Percentiles rank a stretch among this genome's conserved stretches.
phyloP scores from a whole-genome alignment of 30 jellyfish, hydroid and myxozoan genomes.

The Pseudorhiza aurosa region DNA sequence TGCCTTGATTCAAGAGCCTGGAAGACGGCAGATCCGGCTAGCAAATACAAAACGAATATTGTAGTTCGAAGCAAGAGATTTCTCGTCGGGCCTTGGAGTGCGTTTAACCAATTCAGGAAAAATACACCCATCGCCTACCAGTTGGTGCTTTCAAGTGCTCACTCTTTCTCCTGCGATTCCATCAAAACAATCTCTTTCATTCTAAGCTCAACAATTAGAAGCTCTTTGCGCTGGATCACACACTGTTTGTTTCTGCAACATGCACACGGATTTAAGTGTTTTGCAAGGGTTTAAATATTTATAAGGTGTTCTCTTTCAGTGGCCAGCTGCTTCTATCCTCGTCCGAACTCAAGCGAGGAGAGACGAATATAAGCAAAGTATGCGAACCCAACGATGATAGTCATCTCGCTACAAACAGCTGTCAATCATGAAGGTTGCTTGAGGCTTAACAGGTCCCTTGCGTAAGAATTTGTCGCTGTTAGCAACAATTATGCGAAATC shows the following conservation, averaged over 20 bases:
- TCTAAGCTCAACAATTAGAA: too few species aligned
- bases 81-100: constrained; percentile 89
- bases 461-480: neutral
- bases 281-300: constrained; percentile 51
- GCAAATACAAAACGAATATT: constrained; percentile 67
- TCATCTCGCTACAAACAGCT: constrained; percentile 3
- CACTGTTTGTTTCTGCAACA: constrained; percentile 26
- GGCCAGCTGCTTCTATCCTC: constrained; percentile 61
- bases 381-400: constrained; percentile 12
- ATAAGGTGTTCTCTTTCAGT: constrained; percentile 19
- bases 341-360: constrained; percentile 6
- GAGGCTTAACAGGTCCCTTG: constrained; percentile 3
- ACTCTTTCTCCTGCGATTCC: neutral
- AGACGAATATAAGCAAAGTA: neutral
- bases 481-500: neutral
- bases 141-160: neutral
- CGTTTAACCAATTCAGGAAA: constrained; percentile 84
- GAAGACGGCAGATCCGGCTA: constrained; percentile 90
- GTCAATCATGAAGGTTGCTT: neutral
- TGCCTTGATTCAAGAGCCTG: constrained; percentile 79
- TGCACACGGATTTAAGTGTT: constrained; percentile 59
- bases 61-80: constrained; percentile 75
- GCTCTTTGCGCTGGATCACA: neutral
- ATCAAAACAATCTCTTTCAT: neutral
- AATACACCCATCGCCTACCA: constrained; percentile 87